phyloP scores from a whole-genome alignment of 1,140 invertebrate genomes.

The Aphelenchoides avenae region DNA sequence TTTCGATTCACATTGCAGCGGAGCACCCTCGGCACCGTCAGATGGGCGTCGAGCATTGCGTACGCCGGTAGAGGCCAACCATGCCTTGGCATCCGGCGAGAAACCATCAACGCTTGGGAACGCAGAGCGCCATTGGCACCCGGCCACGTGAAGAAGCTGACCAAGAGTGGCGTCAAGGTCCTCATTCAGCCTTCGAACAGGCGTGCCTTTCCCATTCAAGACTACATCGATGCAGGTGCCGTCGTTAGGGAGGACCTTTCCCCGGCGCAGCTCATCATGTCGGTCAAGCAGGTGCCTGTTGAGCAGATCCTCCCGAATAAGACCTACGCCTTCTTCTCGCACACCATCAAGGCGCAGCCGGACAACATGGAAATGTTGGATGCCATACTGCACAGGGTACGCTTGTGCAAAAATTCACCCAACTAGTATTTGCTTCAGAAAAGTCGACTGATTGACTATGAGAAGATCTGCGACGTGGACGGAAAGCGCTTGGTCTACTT shows the following conservation, averaged over 20 bases:
- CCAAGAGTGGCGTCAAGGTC: constrained; percentile 78
- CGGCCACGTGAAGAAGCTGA: constrained; percentile 78
- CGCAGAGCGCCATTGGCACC: constrained; percentile 87
- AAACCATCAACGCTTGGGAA: constrained; percentile 73
- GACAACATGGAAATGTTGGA: constrained; percentile 95
- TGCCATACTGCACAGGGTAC: constrained; percentile 83
- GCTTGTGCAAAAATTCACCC: neutral
- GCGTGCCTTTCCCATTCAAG: constrained; percentile 91
- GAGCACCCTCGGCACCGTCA: too few species aligned
- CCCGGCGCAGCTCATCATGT: constrained; percentile 82
- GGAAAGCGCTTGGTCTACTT: constrained; percentile 92
- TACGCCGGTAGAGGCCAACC: constrained; percentile 15
- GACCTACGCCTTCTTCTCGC: constrained; percentile 97
- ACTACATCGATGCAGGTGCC: constrained; percentile 67
- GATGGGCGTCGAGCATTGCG: neutral
- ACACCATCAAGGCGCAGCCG: constrained; percentile 98
- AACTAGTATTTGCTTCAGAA: constrained; percentile 63
- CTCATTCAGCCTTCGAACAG: constrained; percentile 96
- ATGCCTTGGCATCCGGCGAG: constrained; percentile 48
- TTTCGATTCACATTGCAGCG: too few species aligned
- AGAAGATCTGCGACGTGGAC: constrained; percentile 81
- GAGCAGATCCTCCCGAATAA: constrained; percentile 87
- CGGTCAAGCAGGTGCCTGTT: constrained; percentile 93
- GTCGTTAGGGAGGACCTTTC: constrained; percentile 81
- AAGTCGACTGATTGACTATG: constrained; percentile 93